Evolutionary conservation across 2,797 vertebrate genomes (phyloP).

Genomic region (Erethizon dorsatum): DNA sequence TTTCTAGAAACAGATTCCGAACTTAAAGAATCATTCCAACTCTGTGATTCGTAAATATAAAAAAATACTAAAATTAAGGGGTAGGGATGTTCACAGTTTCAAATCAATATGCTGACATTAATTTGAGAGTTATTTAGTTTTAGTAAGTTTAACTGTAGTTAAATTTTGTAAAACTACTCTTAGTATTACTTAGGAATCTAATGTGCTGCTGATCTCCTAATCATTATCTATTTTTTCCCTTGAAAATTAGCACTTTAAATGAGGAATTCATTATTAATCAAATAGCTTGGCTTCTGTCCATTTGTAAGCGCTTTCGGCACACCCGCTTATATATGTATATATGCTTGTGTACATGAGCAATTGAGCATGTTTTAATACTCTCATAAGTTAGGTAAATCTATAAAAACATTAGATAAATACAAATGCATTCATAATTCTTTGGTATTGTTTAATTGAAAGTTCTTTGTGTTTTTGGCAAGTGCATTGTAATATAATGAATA

Average conservation of each 20-base stretch:
- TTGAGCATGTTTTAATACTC: constrained; percentile 65
- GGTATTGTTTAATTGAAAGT: constrained; percentile 29
- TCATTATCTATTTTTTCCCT: not conserved
- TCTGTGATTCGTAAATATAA: constrained; percentile 67
- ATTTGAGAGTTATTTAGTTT: constrained; percentile 63
- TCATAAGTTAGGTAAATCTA: constrained; percentile 66
- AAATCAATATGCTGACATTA: constrained; percentile 51
- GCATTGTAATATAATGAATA: constrained; percentile 39
- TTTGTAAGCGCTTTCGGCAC: constrained; percentile 35
- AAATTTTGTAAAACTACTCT: constrained; percentile 53
- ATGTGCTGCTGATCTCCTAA: constrained; percentile 44
- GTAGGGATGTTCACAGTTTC: constrained; percentile 45
- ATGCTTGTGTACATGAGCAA: constrained; percentile 38
- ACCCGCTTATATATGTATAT: not conserved
- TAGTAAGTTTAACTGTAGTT: constrained; percentile 61
- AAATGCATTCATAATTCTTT: constrained; percentile 49
- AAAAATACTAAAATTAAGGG: constrained; percentile 58
- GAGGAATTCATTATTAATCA: constrained; percentile 61
- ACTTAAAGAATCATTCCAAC: constrained; percentile 66
- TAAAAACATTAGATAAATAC: constrained; percentile 60
- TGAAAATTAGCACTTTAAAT: constrained; percentile 65
- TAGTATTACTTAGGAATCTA: constrained; percentile 58
- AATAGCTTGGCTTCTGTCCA: constrained; percentile 9
- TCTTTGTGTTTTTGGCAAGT: constrained; percentile 68
- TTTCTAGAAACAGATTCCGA: constrained; percentile 69